A percentile compares a stretch with the other conserved stretches of the same genome.
Evolutionary conservation across 2,113 vertebrate genomes (phyloP).

Genomic region (Grus americana): DNA sequence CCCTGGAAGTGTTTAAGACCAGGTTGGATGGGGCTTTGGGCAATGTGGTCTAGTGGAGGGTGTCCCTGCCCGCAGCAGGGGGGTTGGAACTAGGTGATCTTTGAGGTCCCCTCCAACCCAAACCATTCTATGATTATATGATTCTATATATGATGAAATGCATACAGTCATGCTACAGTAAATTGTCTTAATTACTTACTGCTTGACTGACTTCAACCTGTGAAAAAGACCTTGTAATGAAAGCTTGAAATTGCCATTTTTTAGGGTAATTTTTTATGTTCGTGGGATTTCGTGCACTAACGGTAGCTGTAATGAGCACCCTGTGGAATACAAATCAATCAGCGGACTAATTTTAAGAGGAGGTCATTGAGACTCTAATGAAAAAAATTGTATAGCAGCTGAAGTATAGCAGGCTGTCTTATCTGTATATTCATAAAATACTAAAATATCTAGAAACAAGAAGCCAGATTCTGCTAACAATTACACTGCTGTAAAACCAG

Average conservation of each 20-base stretch:
- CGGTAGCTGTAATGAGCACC: neutral
- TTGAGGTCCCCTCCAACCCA: too few species aligned
- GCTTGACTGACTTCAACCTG: conserved; percentile 18
- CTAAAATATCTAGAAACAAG: neutral
- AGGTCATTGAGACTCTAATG: neutral
- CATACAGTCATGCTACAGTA: neutral
- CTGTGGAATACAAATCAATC: conserved; percentile 43
- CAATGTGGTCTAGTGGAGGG: too few species aligned
- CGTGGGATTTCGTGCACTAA: neutral
- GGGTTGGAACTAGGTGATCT: too few species aligned
- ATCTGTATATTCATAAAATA: neutral
- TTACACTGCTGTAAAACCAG: neutral
- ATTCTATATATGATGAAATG: neutral
- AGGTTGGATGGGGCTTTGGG: too few species aligned
- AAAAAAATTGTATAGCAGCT: neutral
- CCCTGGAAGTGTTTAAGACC: too few species aligned
- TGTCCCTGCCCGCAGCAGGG: too few species aligned
- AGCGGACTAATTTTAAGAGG: conserved; percentile 21
- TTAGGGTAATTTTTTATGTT: conserved; percentile 41
- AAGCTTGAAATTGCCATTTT: conserved; percentile 35
- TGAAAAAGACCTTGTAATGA: conserved; percentile 15
- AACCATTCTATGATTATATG: too few species aligned
- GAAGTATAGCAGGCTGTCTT: neutral
- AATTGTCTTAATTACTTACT: conserved; percentile 26
- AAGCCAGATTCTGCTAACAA: neutral